Evolutionary conservation across 2,113 vertebrate species (phyloP).

Genomic region (Chionomys nivalis): DNA sequence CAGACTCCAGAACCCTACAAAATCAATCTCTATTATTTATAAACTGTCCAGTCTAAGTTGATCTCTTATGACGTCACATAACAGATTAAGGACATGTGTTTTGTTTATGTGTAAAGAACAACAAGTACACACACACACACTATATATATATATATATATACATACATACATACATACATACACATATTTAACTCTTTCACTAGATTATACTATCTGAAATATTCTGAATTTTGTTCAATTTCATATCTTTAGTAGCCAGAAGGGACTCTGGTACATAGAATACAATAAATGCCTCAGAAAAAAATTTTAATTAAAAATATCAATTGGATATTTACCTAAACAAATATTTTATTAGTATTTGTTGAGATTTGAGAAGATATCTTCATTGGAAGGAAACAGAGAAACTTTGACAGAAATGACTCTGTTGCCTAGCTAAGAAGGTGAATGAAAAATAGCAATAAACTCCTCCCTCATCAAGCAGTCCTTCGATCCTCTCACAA

Average conservation of each 20-base stretch:
- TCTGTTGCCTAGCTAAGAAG: neutral
- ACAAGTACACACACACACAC: neutral
- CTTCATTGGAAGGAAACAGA: neutral
- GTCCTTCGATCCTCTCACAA: slow-evolving; percentile 8
- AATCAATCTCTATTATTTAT: neutral
- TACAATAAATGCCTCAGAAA: neutral
- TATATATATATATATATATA: neutral
- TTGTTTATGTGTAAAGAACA: neutral
- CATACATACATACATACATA: accelerated
- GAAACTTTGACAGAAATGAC: neutral
- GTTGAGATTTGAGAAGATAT: neutral
- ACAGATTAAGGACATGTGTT: neutral
- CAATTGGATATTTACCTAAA: neutral
- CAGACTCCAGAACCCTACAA: neutral
- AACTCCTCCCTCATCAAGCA: neutral
- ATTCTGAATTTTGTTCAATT: neutral
- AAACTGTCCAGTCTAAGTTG: too few relatives aligned
- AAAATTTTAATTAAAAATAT: neutral
- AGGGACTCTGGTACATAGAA: neutral
- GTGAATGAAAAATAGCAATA: neutral
- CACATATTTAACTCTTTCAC: neutral
- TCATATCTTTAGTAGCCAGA: neutral
- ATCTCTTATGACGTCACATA: neutral
- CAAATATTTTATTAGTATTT: neutral
- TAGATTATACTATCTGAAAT: neutral